phyloP scores from a whole-genome alignment of 2,797 vertebrate genomes.

The Arremon brunneinucha region DNA sequence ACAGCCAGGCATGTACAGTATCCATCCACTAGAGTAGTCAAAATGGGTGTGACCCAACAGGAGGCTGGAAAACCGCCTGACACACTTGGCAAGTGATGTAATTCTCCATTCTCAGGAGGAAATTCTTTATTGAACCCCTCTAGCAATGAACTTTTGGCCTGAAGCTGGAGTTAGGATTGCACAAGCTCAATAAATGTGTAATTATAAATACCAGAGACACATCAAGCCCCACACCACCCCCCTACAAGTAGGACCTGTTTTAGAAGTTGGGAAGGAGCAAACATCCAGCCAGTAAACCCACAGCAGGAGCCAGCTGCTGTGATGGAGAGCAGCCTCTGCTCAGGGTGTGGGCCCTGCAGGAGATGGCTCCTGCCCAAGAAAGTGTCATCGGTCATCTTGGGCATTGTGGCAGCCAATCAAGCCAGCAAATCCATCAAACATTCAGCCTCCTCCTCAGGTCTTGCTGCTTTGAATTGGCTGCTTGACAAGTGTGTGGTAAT shows the following conservation, averaged over 20 bases:
- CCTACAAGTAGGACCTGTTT: slow-evolving; percentile 49
- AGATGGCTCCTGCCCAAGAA: slow-evolving; percentile 53
- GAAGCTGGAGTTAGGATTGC: slow-evolving; percentile 58
- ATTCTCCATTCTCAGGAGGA: slow-evolving; percentile 42
- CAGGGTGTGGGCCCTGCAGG: slow-evolving; percentile 41
- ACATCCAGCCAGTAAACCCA: neutral
- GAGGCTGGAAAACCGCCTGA: slow-evolving; percentile 47
- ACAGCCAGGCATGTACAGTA: neutral
- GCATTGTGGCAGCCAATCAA: slow-evolving; percentile 26
- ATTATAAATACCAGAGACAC: slow-evolving; percentile 58
- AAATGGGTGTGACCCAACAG: slow-evolving; percentile 18
- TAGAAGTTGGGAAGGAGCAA: neutral
- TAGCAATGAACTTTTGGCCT: slow-evolving; percentile 63
- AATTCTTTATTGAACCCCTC: slow-evolving; percentile 63
- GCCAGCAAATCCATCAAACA: slow-evolving; percentile 17
- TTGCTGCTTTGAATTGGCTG: slow-evolving; percentile 55
- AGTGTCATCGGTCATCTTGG: slow-evolving; percentile 41
- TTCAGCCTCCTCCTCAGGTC: slow-evolving; percentile 34
- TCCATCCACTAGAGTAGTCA: neutral
- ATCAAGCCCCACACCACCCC: neutral
- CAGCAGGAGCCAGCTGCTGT: slow-evolving; percentile 8
- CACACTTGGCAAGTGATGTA: slow-evolving; percentile 59
- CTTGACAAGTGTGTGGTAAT: slow-evolving; percentile 57
- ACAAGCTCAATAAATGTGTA: slow-evolving; percentile 58
- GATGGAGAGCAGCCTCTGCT: neutral